Percentiles rank a stretch among this genome's conserved stretches.
Conservation (phyloP, 2,113 vertebrate species). For the Ailuropoda melanoleuca region DNA sequence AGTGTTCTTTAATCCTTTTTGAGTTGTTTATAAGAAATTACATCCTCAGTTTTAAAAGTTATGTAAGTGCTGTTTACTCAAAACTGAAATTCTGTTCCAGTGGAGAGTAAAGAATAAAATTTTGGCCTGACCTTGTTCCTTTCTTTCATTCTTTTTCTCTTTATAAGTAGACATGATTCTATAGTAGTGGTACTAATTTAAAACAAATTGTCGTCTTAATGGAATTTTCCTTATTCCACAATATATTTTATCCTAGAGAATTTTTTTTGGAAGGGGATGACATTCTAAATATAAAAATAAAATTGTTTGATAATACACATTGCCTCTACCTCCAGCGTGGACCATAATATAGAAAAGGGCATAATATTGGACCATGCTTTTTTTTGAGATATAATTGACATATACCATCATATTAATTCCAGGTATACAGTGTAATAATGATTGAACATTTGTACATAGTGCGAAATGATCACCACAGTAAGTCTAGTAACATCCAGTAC, state of each 20-base stretch:
- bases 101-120: background rate
- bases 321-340: background rate
- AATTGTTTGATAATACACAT: background rate
- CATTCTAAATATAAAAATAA: conserved; percentile 32
- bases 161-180: conserved; percentile 26
- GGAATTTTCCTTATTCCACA: conserved; percentile 44
- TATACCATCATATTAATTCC: background rate
- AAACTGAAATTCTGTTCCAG: background rate
- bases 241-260: conserved; percentile 21
- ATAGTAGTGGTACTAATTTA: conserved; percentile 17
- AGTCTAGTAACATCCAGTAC: background rate
- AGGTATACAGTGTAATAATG: background rate
- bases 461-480: background rate
- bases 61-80: background rate
- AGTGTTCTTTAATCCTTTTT: conserved; percentile 4
- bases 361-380: background rate
- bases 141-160: background rate
- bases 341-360: background rate
- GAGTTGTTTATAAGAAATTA: conserved; percentile 1
- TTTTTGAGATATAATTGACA: background rate
- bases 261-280: conserved; percentile 12
- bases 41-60: background rate
- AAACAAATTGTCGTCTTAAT: conserved; percentile 21
- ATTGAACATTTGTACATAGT: background rate
- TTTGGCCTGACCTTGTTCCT: background rate